phyloP scores from a whole-genome alignment of 2,113 vertebrate genomes.

The Paedocypris sp. region DNA sequence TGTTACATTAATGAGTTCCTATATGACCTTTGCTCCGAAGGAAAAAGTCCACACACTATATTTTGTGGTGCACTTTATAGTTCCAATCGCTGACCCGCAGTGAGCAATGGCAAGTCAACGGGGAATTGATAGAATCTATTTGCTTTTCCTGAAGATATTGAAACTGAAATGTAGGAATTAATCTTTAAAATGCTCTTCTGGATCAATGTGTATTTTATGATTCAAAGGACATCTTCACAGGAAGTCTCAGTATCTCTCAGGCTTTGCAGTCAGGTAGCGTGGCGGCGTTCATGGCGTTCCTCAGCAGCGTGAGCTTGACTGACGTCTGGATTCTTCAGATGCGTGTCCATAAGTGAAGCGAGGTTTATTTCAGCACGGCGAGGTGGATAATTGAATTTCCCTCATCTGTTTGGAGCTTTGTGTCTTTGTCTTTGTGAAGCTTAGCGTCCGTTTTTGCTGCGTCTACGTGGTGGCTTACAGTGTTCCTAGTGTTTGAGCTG shows the following conservation, averaged over 20 bases:
- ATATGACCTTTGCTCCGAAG: no score
- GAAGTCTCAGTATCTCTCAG: conserved; percentile 31
- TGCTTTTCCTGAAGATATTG: conserved; percentile 20
- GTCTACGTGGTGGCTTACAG: not conserved
- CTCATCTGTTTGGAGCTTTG: conserved; percentile 12
- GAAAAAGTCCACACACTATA: no score
- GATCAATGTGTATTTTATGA: conserved; percentile 34
- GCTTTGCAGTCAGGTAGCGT: not conserved
- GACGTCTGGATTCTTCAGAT: not conserved
- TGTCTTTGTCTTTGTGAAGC: not conserved
- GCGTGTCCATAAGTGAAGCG: not conserved
- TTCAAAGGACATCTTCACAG: conserved; percentile 26
- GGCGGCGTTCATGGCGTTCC: not conserved
- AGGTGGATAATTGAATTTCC: conserved; percentile 20
- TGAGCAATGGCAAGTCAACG: conserved; percentile 9
- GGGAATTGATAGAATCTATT: conserved; percentile 30
- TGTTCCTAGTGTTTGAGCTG: conserved; percentile 5
- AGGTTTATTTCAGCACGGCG: conserved; percentile 1
- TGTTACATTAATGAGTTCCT: conserved; percentile 11
- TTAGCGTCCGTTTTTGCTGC: not conserved
- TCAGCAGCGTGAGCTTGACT: not conserved
- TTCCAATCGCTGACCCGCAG: conserved; percentile 20
- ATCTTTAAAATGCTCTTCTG: conserved; percentile 10
- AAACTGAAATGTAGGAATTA: conserved; percentile 4
- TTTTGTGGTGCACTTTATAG: no score